A percentile compares a stretch with the other conserved stretches of the same genome.
These are phyloP conservation scores for Troides aeacus DNA, from an alignment of 2,888 invertebrate species.

Conservation along the genomic window DNA sequence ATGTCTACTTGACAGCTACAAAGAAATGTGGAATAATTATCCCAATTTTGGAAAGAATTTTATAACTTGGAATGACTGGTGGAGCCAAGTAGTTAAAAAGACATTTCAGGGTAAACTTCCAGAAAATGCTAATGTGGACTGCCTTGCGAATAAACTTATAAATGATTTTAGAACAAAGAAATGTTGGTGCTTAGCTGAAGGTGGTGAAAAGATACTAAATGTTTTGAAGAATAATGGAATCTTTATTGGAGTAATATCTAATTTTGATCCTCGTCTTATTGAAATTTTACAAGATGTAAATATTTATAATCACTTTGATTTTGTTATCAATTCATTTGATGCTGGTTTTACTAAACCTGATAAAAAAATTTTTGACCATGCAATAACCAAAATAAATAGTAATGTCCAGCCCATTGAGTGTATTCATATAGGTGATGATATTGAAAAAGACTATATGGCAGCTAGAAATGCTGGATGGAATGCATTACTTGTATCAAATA, in stretches of 20 bases:
- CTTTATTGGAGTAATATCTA: constrained; percentile 89
- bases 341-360: constrained; percentile 88
- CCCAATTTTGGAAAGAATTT: constrained; percentile 89
- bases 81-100: constrained; percentile 84
- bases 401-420: constrained; percentile 81
- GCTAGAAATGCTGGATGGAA: constrained; percentile 89
- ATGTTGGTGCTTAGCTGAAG: constrained; percentile 86
- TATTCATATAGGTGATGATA: constrained; percentile 91
- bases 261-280: constrained; percentile 91
- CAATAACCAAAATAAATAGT: constrained; percentile 63
- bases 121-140: constrained; percentile 42
- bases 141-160: constrained; percentile 82
- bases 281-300: constrained; percentile 83
- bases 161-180: constrained; percentile 84
- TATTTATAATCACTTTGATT: constrained; percentile 87
- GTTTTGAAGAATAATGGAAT: constrained; percentile 73
- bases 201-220: constrained; percentile 82
- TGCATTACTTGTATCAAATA: constrained; percentile 65
- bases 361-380: constrained; percentile 84
- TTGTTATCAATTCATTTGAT: constrained; percentile 89
- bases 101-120: constrained; percentile 81
- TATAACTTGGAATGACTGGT: constrained; percentile 91
- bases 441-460: constrained; percentile 87
- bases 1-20: constrained; percentile 84
- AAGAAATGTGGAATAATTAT: constrained; percentile 82